Percentiles rank a stretch among this genome's conserved stretches.
phyloP scores from a whole-genome alignment of 2,113 vertebrate genomes.

The Leucosticte australis region DNA sequence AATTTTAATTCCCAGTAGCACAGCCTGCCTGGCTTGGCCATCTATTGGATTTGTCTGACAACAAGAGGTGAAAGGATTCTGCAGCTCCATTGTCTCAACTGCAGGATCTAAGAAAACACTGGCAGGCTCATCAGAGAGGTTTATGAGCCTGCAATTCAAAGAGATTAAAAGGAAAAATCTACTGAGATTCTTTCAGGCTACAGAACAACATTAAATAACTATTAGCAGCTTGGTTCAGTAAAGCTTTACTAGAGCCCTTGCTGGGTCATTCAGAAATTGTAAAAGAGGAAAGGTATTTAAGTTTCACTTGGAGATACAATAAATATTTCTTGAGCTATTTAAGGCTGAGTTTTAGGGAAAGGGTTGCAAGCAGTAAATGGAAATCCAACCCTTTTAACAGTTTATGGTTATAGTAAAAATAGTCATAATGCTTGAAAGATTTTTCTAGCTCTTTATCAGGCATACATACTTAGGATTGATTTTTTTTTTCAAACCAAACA shows the following conservation, averaged over 20 bases:
- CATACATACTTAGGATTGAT: background rate
- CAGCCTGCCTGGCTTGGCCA: constrained; percentile 62
- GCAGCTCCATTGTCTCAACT: constrained; percentile 75
- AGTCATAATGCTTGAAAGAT: constrained; percentile 38
- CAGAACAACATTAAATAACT: constrained; percentile 84
- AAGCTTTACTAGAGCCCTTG: constrained; percentile 78
- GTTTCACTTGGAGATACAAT: constrained; percentile 77
- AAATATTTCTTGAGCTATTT: constrained; percentile 77
- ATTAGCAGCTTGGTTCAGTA: constrained; percentile 78
- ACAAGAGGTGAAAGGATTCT: constrained; percentile 77
- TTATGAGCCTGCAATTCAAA: constrained; percentile 80
- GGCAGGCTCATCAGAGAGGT: constrained; percentile 78
- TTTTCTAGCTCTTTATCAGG: constrained; percentile 40
- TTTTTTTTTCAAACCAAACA: background rate
- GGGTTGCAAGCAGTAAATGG: constrained; percentile 46
- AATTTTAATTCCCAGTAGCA: constrained; percentile 55
- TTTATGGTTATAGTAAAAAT: constrained; percentile 65
- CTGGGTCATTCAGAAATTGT: constrained; percentile 78
- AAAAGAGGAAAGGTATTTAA: constrained; percentile 75
- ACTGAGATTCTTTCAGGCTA: constrained; percentile 76
- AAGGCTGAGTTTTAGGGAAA: constrained; percentile 37
- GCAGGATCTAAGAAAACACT: constrained; percentile 79
- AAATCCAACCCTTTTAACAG: constrained; percentile 65
- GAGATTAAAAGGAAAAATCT: constrained; percentile 80
- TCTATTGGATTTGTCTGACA: constrained; percentile 75